Conservation (phyloP, 2,888 invertebrate species). For the Sphinx pinastri region DNA sequence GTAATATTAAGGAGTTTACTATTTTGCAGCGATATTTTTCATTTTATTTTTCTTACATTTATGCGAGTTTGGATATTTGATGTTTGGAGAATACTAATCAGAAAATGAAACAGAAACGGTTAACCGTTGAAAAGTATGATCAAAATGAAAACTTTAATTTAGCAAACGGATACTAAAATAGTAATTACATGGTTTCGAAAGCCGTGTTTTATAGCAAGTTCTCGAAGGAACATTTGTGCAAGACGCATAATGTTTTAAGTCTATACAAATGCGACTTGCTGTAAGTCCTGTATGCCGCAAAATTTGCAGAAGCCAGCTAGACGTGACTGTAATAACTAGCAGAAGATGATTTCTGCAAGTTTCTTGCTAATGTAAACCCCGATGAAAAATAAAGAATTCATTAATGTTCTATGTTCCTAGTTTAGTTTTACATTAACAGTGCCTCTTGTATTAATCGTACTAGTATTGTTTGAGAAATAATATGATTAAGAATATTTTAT, state of each 20-base stretch:
- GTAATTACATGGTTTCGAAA: not conserved
- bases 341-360: no score
- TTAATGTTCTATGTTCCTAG: not conserved
- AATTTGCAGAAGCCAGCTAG: no score
- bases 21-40: no score
- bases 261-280: no score
- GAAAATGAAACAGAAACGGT: not conserved
- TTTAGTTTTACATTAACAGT: not conserved
- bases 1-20: no score
- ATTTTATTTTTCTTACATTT: not conserved
- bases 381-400: no score
- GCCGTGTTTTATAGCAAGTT: no score
- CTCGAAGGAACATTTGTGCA: no score
- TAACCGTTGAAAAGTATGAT: not conserved
- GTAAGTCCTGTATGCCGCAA: no score
- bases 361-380: no score
- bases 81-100: not conserved
- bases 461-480: conserved; percentile 3
- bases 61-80: not conserved
- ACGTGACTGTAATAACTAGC: no score
- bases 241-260: no score
- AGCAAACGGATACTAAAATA: not conserved
- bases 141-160: not conserved
- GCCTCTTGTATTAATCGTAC: not conserved
- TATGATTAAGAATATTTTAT: not conserved